A percentile compares a stretch with the other conserved stretches of the same genome.
Conservation (phyloP, 2,797 vertebrate genomes). For the Aselliscus stoliczkanus region DNA sequence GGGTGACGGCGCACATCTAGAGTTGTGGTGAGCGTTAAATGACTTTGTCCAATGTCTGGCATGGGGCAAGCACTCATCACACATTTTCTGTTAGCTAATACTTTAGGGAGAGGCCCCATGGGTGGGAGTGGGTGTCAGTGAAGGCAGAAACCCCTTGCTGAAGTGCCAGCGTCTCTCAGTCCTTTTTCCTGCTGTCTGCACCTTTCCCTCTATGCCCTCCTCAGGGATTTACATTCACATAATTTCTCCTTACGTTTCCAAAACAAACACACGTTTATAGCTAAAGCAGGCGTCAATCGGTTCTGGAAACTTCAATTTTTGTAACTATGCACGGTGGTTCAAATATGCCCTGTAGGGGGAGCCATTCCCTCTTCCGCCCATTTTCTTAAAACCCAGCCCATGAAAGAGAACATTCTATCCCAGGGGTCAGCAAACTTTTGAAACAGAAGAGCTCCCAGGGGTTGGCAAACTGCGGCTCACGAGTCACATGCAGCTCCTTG, state of each 20-base stretch:
- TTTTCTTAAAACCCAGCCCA: neutral
- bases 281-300: neutral
- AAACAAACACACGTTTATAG: neutral
- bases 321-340: neutral
- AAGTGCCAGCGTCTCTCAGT: neutral
- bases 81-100: neutral
- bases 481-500: too few relatives aligned
- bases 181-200: neutral
- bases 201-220: neutral
- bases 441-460: too few relatives aligned
- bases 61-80: neutral
- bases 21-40: neutral
- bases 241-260: neutral
- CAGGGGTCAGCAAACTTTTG: neutral
- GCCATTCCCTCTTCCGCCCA: slow-evolving; percentile 39
- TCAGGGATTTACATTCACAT: neutral
- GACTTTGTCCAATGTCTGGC: neutral
- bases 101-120: neutral
- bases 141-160: too few relatives aligned
- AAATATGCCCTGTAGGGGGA: slow-evolving; percentile 59
- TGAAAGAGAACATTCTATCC: neutral
- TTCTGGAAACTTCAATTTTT: neutral
- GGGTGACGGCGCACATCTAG: too few relatives aligned
- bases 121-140: neutral
- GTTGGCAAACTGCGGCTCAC: too few relatives aligned